A percentile compares a stretch with the other conserved stretches of the same genome.
Conservation (phyloP, 2,113 vertebrate genomes). For the Gopherus evgoodei region DNA sequence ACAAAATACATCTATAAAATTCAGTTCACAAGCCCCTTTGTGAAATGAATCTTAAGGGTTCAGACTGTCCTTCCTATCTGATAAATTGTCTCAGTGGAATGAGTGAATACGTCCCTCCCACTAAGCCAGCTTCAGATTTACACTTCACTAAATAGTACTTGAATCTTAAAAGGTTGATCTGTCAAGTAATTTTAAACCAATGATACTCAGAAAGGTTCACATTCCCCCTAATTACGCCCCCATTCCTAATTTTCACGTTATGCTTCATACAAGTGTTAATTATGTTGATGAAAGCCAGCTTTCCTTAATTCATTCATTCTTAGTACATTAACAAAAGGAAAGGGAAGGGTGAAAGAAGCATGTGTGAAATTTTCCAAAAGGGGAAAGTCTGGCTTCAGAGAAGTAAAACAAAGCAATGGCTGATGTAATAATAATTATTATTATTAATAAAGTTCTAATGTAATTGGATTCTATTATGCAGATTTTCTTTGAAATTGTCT, state of each 20-base stretch:
- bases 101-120: constrained; percentile 55
- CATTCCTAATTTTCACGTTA: constrained; percentile 71
- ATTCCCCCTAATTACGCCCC: constrained; percentile 37
- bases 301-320: constrained; percentile 47
- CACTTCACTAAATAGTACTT: constrained; percentile 56
- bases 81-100: constrained; percentile 55
- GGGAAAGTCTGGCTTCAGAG: constrained; percentile 27
- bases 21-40: background rate
- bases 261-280: constrained; percentile 75
- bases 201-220: constrained; percentile 66
- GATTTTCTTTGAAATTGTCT: constrained; percentile 26
- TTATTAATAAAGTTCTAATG: background rate
- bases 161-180: constrained; percentile 57
- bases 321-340: constrained; percentile 52
- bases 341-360: constrained; percentile 37
- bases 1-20: constrained; percentile 30
- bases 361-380: constrained; percentile 46
- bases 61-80: constrained; percentile 30
- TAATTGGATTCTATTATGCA: constrained; percentile 41
- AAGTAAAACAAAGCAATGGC: background rate
- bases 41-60: constrained; percentile 31
- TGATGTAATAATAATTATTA: background rate
- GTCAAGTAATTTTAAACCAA: constrained; percentile 35
- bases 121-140: constrained; percentile 53
- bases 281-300: constrained; percentile 72